These are phyloP conservation scores for Plotosus lineatus DNA, from an alignment of 2,113 vertebrate genomes.

Conservation along the genomic window DNA sequence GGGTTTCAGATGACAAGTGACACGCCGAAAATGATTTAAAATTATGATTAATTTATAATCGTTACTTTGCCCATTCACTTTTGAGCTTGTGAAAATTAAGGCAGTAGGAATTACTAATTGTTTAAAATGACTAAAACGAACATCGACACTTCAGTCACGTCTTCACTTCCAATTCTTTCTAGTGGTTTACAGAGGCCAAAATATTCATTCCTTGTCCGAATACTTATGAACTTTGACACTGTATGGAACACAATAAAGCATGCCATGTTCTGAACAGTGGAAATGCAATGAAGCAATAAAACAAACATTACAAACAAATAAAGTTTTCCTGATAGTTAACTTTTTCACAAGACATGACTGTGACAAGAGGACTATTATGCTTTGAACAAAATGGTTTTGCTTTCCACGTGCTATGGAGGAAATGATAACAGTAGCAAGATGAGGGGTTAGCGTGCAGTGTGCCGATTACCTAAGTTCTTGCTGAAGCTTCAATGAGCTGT, in stretches of 20 bases:
- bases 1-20: too few relatives aligned
- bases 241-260: conserved; percentile 14
- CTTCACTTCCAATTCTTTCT: too few relatives aligned
- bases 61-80: too few relatives aligned
- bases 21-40: too few relatives aligned
- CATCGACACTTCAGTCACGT: too few relatives aligned
- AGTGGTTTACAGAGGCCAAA: too few relatives aligned
- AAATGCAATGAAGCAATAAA: conserved; percentile 20
- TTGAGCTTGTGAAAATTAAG: too few relatives aligned
- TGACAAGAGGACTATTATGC: not conserved
- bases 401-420: conserved; percentile 31
- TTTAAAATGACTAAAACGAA: too few relatives aligned
- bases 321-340: not conserved
- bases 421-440: conserved; percentile 38
- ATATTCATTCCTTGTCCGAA: too few relatives aligned
- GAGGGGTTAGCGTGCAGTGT: conserved; percentile 57
- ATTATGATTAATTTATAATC: too few relatives aligned
- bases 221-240: too few relatives aligned
- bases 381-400: conserved; percentile 11
- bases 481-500: conserved; percentile 82
- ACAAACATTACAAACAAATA: conserved; percentile 8
- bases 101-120: too few relatives aligned
- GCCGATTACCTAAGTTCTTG: conserved; percentile 76
- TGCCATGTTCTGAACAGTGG: not conserved
- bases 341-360: not conserved